Percentiles rank a stretch among this genome's conserved stretches.
These are phyloP conservation scores for Malurus leucopterus DNA, from an alignment of 2,797 vertebrate species.

Conservation along the genomic window DNA sequence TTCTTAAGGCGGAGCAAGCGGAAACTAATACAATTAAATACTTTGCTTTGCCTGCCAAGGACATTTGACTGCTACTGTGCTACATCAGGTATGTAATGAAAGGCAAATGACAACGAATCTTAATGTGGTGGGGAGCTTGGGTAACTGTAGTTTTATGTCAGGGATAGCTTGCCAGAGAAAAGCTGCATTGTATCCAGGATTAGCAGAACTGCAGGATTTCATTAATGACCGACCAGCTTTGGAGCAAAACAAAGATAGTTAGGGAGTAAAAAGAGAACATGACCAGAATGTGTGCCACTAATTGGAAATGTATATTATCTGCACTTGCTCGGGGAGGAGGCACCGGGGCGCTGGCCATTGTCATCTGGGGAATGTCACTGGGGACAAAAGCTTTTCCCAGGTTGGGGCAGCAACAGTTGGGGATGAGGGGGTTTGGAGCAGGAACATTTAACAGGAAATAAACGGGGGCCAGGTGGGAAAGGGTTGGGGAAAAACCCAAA, in stretches of 20 bases:
- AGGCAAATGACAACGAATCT: constrained; percentile 67
- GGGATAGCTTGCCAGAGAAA: constrained; percentile 65
- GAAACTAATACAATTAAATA: constrained; percentile 52
- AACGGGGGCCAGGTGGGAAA: not conserved
- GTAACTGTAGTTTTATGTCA: constrained; percentile 75
- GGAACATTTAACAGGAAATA: not conserved
- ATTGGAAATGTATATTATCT: constrained; percentile 81
- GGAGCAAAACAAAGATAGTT: constrained; percentile 79
- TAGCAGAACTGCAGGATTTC: constrained; percentile 77
- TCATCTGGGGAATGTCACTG: constrained; percentile 21
- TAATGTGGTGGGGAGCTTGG: constrained; percentile 63
- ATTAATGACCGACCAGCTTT: constrained; percentile 72
- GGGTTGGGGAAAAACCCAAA: not conserved
- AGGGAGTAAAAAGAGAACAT: constrained; percentile 74
- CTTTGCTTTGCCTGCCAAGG: constrained; percentile 60
- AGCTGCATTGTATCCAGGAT: constrained; percentile 76
- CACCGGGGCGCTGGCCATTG: constrained; percentile 11
- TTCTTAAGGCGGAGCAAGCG: constrained; percentile 42
- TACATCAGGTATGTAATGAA: constrained; percentile 75
- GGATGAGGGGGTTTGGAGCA: not conserved
- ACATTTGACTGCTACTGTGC: constrained; percentile 66
- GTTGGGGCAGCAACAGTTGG: constrained; percentile 38
- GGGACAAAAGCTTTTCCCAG: constrained; percentile 14
- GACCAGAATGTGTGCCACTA: constrained; percentile 72
- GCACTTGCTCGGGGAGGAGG: constrained; percentile 26